Evolutionary conservation across 1,140 invertebrate genomes (phyloP).

Genomic region (Periplaneta americana): DNA sequence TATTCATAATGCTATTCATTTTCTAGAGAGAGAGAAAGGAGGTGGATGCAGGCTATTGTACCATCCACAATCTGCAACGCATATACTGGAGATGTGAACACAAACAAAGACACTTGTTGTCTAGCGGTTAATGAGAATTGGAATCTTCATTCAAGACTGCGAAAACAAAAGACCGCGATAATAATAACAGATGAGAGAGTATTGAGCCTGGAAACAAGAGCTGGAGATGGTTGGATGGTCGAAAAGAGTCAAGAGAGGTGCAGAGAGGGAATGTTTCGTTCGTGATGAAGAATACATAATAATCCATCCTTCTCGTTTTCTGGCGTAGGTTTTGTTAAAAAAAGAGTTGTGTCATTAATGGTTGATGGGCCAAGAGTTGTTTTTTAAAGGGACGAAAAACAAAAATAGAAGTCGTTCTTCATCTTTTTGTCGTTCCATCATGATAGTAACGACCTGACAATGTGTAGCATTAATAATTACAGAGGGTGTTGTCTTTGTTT

Average conservation of each 20-base stretch:
- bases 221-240: not conserved
- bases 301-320: not conserved
- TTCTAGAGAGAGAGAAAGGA: too few relatives aligned
- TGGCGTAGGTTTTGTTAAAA: not conserved
- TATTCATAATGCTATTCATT: too few relatives aligned
- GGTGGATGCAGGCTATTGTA: too few relatives aligned
- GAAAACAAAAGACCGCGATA: not conserved
- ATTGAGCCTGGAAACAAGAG: not conserved
- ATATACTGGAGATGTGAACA: not conserved
- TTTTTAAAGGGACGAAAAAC: not conserved
- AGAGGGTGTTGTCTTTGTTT: not conserved
- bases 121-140: not conserved
- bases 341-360: not conserved
- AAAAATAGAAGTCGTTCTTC: too few relatives aligned
- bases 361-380: not conserved
- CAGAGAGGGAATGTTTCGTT: not conserved
- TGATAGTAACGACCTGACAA: not conserved
- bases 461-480: not conserved
- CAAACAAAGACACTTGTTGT: not conserved
- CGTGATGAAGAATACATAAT: not conserved
- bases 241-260: not conserved
- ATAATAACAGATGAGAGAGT: not conserved
- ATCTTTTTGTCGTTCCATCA: not conserved
- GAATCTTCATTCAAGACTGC: not conserved
- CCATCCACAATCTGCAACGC: not conserved